These are phyloP conservation scores for Proisotoma minuta DNA, from an alignment of 2,888 invertebrate species.

Conservation along the genomic window DNA sequence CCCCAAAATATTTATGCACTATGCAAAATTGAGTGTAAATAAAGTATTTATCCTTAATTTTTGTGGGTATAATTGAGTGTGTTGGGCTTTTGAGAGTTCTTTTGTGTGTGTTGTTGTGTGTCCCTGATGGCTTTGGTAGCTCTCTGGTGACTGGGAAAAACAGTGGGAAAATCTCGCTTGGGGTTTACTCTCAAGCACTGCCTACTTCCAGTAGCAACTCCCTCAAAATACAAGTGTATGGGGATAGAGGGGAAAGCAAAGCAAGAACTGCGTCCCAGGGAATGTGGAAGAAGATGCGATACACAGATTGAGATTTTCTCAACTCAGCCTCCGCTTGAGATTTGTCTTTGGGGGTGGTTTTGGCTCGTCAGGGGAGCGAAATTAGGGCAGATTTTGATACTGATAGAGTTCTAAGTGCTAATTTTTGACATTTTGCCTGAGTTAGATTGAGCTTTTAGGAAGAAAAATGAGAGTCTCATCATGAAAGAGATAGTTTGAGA, in stretches of 20 bases:
- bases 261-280: neutral
- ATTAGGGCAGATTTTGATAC: too few relatives aligned
- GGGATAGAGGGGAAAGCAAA: conserved; percentile 8
- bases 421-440: too few relatives aligned
- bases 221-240: neutral
- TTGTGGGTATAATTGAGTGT: conserved; percentile 19
- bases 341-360: too few relatives aligned
- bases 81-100: conserved; percentile 18
- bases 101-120: conserved; percentile 44
- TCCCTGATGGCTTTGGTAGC: conserved; percentile 47
- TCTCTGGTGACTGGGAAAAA: conserved; percentile 48
- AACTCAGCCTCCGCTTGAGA: too few relatives aligned
- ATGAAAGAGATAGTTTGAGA: neutral
- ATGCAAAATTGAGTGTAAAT: too few relatives aligned
- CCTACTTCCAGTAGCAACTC: conserved; percentile 8
- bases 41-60: too few relatives aligned
- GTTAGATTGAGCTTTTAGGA: too few relatives aligned
- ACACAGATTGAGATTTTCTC: too few relatives aligned
- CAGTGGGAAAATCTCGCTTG: conserved; percentile 48
- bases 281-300: neutral
- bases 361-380: too few relatives aligned
- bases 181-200: conserved; percentile 32
- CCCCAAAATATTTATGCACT: too few relatives aligned
- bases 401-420: too few relatives aligned
- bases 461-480: too few relatives aligned